Conservation (phyloP, 2,888 invertebrate genomes). For the Actias luna region DNA sequence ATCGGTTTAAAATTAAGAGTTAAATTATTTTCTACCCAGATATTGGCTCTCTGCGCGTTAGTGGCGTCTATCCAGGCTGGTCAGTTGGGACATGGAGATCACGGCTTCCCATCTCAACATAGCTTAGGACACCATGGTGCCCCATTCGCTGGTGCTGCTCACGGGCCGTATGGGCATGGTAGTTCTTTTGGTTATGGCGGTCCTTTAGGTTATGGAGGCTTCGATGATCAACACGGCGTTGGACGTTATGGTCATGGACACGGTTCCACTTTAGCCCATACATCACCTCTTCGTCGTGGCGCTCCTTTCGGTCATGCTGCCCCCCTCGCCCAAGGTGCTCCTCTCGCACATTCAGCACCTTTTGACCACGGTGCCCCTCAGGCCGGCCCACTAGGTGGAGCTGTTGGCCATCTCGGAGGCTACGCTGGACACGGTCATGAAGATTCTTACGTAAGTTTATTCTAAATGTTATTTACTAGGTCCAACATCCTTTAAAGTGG, state of each 20-base stretch:
- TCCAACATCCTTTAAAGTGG: not conserved
- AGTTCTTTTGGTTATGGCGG: constrained; percentile 34
- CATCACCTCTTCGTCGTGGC: constrained; percentile 34
- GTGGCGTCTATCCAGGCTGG: constrained; percentile 77
- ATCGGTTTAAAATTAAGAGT: not conserved
- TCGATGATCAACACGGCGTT: not conserved
- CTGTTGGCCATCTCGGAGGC: constrained; percentile 39
- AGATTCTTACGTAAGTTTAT: constrained; percentile 55
- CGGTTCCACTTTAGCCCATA: constrained; percentile 32
- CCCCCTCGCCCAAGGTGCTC: constrained; percentile 37
- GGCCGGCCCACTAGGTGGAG: constrained; percentile 27
- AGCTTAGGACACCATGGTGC: constrained; percentile 40
- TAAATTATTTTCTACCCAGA: constrained; percentile 41
- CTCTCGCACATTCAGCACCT: constrained; percentile 35
- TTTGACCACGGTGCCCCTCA: constrained; percentile 35
- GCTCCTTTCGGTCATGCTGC: constrained; percentile 35
- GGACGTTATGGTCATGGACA: constrained; percentile 7
- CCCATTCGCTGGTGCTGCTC: constrained; percentile 29
- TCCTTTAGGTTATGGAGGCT: constrained; percentile 26
- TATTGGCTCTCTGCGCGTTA: constrained; percentile 60
- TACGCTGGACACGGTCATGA: constrained; percentile 47
- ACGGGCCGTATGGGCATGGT: constrained; percentile 17
- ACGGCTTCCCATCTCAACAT: constrained; percentile 41
- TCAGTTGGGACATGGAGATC: constrained; percentile 54
- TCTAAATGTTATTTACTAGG: not conserved